Evolutionary conservation across 1,140 invertebrate genomes (phyloP).

Genomic region (Mycetomoellerius zeteki): DNA sequence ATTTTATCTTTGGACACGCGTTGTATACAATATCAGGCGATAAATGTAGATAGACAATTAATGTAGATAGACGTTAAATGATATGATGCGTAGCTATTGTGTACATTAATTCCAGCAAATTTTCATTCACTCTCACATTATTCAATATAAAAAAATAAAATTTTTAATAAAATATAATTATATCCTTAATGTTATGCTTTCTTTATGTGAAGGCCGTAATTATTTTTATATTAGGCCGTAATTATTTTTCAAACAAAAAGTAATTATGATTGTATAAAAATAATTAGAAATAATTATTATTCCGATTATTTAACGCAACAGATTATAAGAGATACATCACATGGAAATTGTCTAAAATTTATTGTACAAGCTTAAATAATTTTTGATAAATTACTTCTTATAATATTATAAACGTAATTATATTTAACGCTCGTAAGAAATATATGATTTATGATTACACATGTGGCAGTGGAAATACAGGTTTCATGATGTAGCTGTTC

Average conservation of each 20-base stretch:
- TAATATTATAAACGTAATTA: background rate
- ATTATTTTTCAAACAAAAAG: background rate
- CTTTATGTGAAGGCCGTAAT: background rate
- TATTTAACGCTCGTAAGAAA: background rate
- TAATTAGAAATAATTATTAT: slow-evolving; percentile 19
- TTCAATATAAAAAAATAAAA: background rate
- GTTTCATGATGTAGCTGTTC: background rate
- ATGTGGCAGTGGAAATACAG: slow-evolving; percentile 1
- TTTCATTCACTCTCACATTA: background rate
- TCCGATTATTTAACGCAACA: background rate
- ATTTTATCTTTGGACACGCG: background rate
- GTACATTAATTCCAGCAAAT: background rate
- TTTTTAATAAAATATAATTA: background rate
- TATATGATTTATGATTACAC: background rate
- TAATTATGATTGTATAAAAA: background rate
- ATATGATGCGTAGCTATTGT: background rate
- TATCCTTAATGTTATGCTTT: background rate
- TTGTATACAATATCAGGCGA: background rate
- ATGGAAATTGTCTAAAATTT: background rate
- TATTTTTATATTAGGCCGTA: background rate
- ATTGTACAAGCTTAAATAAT: slow-evolving; percentile 30
- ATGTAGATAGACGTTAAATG: background rate
- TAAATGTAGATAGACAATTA: slow-evolving; percentile 4
- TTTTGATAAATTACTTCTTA: slow-evolving; percentile 13
- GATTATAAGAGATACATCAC: background rate